Evolutionary conservation across 2,888 invertebrate species (phyloP).

Genomic region (Eumerus sabulonum): DNA sequence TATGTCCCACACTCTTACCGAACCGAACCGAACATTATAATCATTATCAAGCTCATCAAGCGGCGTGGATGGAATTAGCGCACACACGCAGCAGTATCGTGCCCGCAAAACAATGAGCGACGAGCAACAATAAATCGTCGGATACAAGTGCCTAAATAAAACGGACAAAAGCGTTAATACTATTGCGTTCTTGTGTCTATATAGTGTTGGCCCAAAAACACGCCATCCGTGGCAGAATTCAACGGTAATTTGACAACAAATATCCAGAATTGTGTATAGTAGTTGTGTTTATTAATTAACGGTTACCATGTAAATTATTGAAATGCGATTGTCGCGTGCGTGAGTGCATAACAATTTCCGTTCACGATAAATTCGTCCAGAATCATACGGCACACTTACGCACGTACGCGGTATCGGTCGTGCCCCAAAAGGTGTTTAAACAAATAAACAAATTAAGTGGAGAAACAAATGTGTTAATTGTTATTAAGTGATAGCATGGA

Average conservation of each 20-base stretch:
- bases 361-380: background rate
- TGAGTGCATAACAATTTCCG: conserved; percentile 12
- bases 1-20: background rate
- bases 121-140: conserved; percentile 42
- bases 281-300: conserved; percentile 55
- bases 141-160: conserved; percentile 50
- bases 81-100: conserved; percentile 24
- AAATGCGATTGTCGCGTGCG: conserved; percentile 51
- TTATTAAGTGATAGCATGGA: conserved; percentile 16
- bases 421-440: no score
- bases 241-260: conserved; percentile 33
- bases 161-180: background rate
- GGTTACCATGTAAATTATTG: conserved; percentile 57
- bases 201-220: no score
- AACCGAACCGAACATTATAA: conserved; percentile 26
- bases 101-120: conserved; percentile 17
- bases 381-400: no score
- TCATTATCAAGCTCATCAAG: conserved; percentile 51
- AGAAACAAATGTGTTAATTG: conserved; percentile 18
- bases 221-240: conserved; percentile 14
- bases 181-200: no score
- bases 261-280: conserved; percentile 14
- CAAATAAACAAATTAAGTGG: no score
- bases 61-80: conserved; percentile 49
- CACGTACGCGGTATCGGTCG: no score